Evolutionary conservation across 2,888 invertebrate species (phyloP).

Genomic region (Eupithecia exiguata): DNA sequence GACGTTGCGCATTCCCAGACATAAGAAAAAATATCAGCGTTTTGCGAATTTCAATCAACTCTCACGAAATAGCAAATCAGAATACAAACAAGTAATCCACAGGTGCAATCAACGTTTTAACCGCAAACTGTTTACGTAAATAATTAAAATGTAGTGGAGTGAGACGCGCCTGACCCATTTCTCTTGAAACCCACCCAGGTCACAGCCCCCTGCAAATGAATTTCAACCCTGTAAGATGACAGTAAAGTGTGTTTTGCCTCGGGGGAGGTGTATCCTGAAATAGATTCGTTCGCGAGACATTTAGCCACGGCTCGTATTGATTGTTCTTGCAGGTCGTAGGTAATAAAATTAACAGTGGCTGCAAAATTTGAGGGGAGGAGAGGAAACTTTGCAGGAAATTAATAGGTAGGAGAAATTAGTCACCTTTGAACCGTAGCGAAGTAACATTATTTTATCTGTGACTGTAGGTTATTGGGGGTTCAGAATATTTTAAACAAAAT

Average conservation of each 20-base stretch:
- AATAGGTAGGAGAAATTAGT: neutral
- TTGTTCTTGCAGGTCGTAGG: constrained; percentile 55
- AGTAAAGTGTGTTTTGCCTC: constrained; percentile 40
- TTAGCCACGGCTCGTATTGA: constrained; percentile 61
- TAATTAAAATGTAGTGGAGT: constrained; percentile 69
- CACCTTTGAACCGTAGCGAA: constrained; percentile 1
- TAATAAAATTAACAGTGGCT: constrained; percentile 45
- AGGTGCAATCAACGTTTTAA: constrained; percentile 47
- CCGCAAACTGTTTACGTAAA: constrained; percentile 46
- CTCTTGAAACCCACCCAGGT: constrained; percentile 63
- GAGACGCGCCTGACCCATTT: constrained; percentile 74
- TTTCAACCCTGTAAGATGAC: constrained; percentile 39
- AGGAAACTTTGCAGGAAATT: neutral
- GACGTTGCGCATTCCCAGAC: neutral
- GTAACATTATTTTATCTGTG: too few species aligned
- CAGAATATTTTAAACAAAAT: neutral
- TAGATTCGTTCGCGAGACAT: constrained; percentile 68
- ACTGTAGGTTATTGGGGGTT: neutral
- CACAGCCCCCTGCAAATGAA: constrained; percentile 45
- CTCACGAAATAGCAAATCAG: neutral
- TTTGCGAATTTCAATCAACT: neutral
- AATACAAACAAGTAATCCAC: constrained; percentile 43
- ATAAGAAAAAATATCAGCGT: neutral
- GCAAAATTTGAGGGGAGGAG: constrained; percentile 17
- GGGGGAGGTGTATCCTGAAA: constrained; percentile 53